Conservation (phyloP, 2,797 vertebrate species). For the Linurgus olivaceus region DNA sequence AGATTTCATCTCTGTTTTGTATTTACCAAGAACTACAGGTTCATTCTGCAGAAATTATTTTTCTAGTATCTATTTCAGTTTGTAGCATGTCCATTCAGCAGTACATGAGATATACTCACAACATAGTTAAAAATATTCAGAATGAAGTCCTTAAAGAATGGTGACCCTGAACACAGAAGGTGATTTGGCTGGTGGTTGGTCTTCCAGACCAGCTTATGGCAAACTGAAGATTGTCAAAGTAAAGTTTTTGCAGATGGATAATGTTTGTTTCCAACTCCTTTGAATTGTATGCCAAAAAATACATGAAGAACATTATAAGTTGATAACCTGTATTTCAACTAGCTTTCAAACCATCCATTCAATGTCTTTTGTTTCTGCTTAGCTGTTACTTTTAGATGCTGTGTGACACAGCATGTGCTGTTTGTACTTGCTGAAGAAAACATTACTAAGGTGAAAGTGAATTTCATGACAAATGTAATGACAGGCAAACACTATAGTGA, state of each 20-base stretch:
- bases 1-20: neutral
- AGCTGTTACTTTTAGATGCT: neutral
- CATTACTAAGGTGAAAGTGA: neutral
- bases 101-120: neutral
- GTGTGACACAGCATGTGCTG: neutral
- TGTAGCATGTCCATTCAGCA: neutral
- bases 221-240: neutral
- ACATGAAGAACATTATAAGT: neutral
- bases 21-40: neutral
- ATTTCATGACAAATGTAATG: neutral
- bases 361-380: neutral
- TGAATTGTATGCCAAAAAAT: neutral
- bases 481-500: neutral
- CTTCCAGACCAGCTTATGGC: neutral
- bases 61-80: neutral
- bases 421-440: neutral
- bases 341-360: neutral
- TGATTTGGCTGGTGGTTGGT: neutral
- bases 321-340: neutral
- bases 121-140: neutral
- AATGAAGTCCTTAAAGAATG: neutral
- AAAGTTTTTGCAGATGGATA: neutral
- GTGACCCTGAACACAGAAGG: neutral
- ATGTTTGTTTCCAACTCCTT: neutral
- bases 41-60: neutral